Conservation (phyloP, 2,113 vertebrate genomes). For the Ochotona curzoniae region DNA sequence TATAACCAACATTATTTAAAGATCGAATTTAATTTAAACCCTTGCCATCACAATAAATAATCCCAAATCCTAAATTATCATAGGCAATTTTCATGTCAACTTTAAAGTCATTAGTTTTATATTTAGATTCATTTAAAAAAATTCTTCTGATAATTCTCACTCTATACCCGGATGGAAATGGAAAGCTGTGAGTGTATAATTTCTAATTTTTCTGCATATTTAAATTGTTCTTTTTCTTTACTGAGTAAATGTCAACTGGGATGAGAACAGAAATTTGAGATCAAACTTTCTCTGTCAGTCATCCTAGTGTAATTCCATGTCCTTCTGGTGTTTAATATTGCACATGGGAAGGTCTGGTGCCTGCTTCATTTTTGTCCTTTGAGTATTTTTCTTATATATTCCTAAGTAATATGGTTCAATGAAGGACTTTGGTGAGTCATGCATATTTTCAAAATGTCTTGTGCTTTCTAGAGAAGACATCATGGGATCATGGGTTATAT, state of each 20-base stretch:
- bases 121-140: background rate
- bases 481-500: background rate
- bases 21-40: background rate
- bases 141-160: background rate
- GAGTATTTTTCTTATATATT: background rate
- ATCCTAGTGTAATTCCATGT: background rate
- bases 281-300: background rate
- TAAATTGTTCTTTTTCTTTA: background rate
- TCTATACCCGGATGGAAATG: background rate
- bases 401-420: background rate
- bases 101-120: background rate
- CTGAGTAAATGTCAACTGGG: background rate
- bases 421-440: background rate
- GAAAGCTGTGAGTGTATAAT: background rate
- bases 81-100: background rate
- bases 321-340: background rate
- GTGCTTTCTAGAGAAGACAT: background rate
- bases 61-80: background rate
- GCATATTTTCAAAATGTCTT: background rate
- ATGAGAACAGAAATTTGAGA: background rate
- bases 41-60: background rate
- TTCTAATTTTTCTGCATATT: conserved; percentile 1
- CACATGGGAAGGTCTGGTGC: background rate
- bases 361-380: background rate
- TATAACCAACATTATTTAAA: background rate